Evolutionary conservation across 2,797 vertebrate species (phyloP).

Genomic region (Fistularia commersonii): DNA sequence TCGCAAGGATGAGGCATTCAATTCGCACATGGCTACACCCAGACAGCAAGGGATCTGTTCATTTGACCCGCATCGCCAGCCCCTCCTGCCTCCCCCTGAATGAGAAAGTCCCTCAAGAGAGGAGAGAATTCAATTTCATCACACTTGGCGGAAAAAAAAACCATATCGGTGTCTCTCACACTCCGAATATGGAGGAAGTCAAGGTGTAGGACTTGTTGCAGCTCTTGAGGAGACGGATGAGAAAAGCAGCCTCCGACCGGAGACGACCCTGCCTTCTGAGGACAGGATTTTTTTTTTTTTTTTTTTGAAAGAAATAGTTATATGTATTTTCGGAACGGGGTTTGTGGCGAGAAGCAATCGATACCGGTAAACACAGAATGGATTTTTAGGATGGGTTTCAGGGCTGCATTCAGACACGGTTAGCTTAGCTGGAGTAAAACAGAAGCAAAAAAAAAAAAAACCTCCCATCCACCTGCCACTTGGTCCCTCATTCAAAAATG

Average conservation of each 20-base stretch:
- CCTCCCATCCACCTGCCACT: too few relatives aligned
- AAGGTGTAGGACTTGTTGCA: constrained; percentile 42
- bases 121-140: constrained; percentile 59
- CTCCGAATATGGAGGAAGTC: constrained; percentile 37
- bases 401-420: constrained; percentile 23
- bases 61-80: constrained; percentile 48
- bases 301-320: too few relatives aligned
- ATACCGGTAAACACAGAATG: too few relatives aligned
- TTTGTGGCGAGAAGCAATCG: too few relatives aligned
- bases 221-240: constrained; percentile 35
- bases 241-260: constrained; percentile 12
- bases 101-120: constrained; percentile 40
- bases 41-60: constrained; percentile 52
- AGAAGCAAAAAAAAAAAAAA: too few relatives aligned
- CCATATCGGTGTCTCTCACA: constrained; percentile 47
- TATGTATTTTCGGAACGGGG: too few relatives aligned
- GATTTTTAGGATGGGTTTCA: too few relatives aligned
- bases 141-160: constrained; percentile 43
- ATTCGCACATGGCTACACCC: constrained; percentile 55
- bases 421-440: too few relatives aligned
- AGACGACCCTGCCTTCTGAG: too few relatives aligned
- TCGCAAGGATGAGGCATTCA: constrained; percentile 48
- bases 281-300: too few relatives aligned
- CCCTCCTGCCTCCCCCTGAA: constrained; percentile 25
- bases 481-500: too few relatives aligned